Conservation (phyloP, 2,797 vertebrate genomes). For the Poliocrania exsul region DNA sequence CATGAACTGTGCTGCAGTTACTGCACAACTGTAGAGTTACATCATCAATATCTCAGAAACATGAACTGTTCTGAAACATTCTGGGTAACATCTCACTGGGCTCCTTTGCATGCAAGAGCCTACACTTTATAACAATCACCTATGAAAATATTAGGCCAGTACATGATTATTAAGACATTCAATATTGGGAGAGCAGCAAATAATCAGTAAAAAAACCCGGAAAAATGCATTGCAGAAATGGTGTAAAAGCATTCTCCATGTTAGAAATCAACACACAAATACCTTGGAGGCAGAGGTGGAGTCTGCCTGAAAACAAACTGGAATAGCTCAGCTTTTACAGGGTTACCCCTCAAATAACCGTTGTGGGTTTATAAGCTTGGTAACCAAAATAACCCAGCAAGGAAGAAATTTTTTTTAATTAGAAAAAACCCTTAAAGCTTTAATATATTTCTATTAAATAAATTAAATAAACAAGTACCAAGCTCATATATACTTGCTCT, state of each 20-base stretch:
- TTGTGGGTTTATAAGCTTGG: background rate
- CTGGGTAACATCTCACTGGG: background rate
- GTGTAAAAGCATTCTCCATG: background rate
- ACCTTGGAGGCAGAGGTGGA: background rate
- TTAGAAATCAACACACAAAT: background rate
- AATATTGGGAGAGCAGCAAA: fast-evolving
- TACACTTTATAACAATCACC: background rate
- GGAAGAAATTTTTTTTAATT: background rate
- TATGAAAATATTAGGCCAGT: background rate
- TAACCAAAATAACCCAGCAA: background rate
- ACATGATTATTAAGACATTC: fast-evolving
- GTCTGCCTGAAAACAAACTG: background rate
- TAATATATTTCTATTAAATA: background rate
- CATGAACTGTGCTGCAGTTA: background rate
- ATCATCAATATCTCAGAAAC: background rate
- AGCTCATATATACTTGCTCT: background rate
- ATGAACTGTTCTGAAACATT: background rate
- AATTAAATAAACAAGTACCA: background rate
- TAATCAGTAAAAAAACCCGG: background rate
- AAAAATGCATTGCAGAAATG: background rate
- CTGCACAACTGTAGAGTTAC: background rate
- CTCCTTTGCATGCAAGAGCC: background rate
- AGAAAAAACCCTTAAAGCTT: background rate
- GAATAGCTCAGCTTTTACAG: background rate
- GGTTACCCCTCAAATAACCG: background rate